Evolutionary conservation across 2,113 vertebrate species (phyloP), one percentile per base, ranked within the genome.

Genomic region (Chaetops frenatus): DNA sequence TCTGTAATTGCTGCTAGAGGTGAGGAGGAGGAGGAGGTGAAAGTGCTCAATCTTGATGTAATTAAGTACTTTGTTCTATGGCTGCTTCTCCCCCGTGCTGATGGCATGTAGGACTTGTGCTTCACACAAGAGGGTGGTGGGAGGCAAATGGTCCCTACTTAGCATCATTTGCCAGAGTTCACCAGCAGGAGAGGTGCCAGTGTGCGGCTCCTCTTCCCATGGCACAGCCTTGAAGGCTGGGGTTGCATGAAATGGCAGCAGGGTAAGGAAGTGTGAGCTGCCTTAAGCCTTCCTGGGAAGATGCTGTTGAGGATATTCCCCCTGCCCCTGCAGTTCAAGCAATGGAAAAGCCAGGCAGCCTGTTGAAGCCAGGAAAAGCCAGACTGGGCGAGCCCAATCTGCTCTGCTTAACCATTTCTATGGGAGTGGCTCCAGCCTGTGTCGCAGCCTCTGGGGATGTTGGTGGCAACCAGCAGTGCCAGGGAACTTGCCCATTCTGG

Each of bases 1-100:
- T 74, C 82, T 86, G 76, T 94, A 96, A 96, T 94, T 94, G 94
- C 95, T 78, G 92, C 79, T 78, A 67, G 67, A 60, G 36, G 82
- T 7, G 1, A 91, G 83, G 88, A 96, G 94, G 79, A 92, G 93
- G 76, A 82, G 40, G 88, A 61, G 65, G 85, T 79, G 24, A 54
- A 95, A 91, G 86, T 61, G 61, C 83, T 96, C 51, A 64, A 3
- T 94, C 86, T 64, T 76, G 21, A 31, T 60, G 40, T 92, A 88
- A 94, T 96, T 94, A 96, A 66, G 58, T 81, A 56, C 57, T 78
- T 86, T 50, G 92, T 86, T 86, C 85, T 57, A 25, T 57, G 65
- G 61, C 70, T 4, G 5, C 81, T 76, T 91, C 81, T 94, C 78
- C 78, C 81, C 65, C 9, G 0, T 76, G 78, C 70, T 12, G 3